phyloP scores from a whole-genome alignment of 2,113 vertebrate genomes.

The Tragelaphus buxtoni region DNA sequence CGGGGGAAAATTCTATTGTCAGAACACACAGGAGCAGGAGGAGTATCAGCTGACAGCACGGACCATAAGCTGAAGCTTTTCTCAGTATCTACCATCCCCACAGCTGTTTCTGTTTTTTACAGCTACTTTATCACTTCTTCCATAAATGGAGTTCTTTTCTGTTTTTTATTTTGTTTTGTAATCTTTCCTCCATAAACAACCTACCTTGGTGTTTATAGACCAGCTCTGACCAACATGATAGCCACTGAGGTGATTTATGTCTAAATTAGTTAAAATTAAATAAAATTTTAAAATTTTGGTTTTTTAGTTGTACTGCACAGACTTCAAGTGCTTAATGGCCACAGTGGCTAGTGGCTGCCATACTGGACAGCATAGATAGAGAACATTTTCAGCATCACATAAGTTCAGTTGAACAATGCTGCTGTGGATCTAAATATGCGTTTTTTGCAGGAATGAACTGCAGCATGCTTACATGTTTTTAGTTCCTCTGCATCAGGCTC shows the following conservation, averaged over 20 bases:
- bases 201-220: not conserved
- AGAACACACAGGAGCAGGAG: not conserved
- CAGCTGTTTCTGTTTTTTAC: constrained; percentile 21
- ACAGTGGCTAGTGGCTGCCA: not conserved
- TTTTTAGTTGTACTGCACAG: not conserved
- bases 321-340: not conserved
- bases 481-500: not conserved
- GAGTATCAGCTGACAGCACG: not conserved
- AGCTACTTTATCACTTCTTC: not conserved
- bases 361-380: not conserved
- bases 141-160: not conserved
- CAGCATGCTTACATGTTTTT: not conserved
- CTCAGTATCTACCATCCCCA: not conserved
- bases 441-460: not conserved
- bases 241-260: not conserved
- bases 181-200: not conserved
- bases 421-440: not conserved
- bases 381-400: not conserved
- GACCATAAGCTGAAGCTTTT: not conserved
- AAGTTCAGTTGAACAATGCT: not conserved
- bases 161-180: not conserved
- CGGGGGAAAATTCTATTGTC: not conserved
- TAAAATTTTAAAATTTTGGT: not conserved
- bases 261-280: not conserved
- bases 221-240: not conserved